Evolutionary conservation across 2,797 vertebrate species (phyloP), one percentile per base, ranked within the genome.

Genomic region (Fistularia tabacaria): DNA sequence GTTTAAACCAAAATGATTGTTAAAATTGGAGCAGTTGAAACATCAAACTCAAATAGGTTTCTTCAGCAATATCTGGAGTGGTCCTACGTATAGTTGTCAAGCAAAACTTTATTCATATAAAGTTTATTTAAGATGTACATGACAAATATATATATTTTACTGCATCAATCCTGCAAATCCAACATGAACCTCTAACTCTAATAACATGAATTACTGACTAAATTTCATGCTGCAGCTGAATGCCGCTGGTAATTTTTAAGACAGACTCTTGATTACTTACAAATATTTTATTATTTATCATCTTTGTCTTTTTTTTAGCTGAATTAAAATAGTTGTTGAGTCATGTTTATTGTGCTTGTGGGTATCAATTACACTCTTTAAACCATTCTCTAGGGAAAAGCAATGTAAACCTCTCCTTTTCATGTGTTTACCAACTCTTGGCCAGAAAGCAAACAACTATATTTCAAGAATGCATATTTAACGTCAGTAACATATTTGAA

Each of bases 341-440:
- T 2, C 25, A 25, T 5, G 5, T 25, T 25, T 25, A 25, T 25
- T 25, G 25, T 25, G 25, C 25, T 25, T 5, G 5, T 25, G 39
- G 39, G 39, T 10, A 40, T 10, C 8, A 40, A 40, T 40, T 8
- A 40, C 8, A 40, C 10, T 10, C 39, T 10, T 52, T 46, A n/a
- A 3, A 36, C 48, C 14, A 10, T 0, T 37, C 6, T 10, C 36
- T 38, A 10, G 15, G 36, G 36, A 51, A 25, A 39, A n/a, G 8
- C 50, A n/a, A 49, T 12, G 10, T 39, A 36, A 25, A 25, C 25
- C 54, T 69, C 41, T 52, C 48, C 38, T 46, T 46, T 9, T 38
- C 15, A 41, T 53, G 25, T 25, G 25, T 25, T 25, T 25, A 25
- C 37, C 36, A 14, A 49, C 38, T 62, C 11, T 42, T 46, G 7